Evolutionary conservation across 92 coral and sea anemone genomes (phyloP), one percentile per base, ranked within the genome.

Genomic region (Zoanthus solanderi): DNA sequence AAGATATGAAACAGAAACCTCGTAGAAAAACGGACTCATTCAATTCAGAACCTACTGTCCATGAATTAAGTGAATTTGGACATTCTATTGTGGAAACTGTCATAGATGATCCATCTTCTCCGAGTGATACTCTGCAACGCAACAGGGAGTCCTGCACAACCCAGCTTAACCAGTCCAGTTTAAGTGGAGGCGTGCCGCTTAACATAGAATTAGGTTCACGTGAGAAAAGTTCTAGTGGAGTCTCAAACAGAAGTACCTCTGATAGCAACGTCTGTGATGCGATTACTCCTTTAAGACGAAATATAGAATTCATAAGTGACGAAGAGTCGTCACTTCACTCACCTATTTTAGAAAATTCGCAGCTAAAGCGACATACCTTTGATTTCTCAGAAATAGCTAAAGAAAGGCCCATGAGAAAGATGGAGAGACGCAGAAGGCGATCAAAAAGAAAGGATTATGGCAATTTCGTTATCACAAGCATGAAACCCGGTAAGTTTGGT

Each of bases 401-500:
- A 67, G 82, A 79, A 56, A 89, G 92, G n/a, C 87, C 91, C 4
- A 72, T 58, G 6, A 78, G 87, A n/a, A 91, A 74, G 82, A 88
- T 80, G 14, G 84, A 90, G 28, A 83, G 87, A 48, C 46, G 88
- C 32, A 88, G 90, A 31, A 89, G 92, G 72, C 58, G 84, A 4
- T 68, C 92, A 63, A 93, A 92, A 45, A 81, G 90, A n/a, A 87
- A 84, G 50, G 94, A 90, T 44, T 97, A 95, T 57, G 98, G 94
- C 68, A 97, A 97, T 84, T 97, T 97, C 74, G 99, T 97, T 37
- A 90, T 94, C 14, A 95, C 97, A 15, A 69, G 92, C 32, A 80
- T 97, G 9, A 93, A 90, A 77, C 95, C 97, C 29, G 97, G 99
- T 16, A 92, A 88, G 74, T 97, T 94, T 88, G 92, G 98, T 61